These are phyloP conservation scores for Tenualosa ilisha DNA, from an alignment of 2,797 vertebrate genomes.

Conservation along the genomic window DNA sequence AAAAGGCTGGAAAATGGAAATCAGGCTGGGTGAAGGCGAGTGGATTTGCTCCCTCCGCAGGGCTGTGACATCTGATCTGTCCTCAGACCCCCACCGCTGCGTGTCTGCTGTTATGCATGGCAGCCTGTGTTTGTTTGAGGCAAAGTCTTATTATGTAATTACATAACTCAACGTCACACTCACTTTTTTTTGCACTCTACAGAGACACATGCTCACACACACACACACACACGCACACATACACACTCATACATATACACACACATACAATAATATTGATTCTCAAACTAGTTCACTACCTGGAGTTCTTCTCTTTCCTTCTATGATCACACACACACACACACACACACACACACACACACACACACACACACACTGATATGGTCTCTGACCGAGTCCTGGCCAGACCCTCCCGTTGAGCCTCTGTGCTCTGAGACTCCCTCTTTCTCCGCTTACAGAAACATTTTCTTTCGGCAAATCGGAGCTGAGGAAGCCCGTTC, in stretches of 20 bases:
- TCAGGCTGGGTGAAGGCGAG: neutral
- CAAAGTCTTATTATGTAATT: neutral
- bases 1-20: neutral
- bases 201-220: neutral
- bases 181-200: neutral
- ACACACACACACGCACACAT: neutral
- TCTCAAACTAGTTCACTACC: neutral
- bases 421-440: neutral
- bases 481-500: conserved; percentile 52
- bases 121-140: neutral
- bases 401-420: neutral
- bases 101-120: neutral
- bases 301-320: neutral
- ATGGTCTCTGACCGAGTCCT: neutral
- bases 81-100: neutral
- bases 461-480: conserved; percentile 54
- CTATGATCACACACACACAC: neutral
- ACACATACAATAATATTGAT: neutral
- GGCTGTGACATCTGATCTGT: neutral
- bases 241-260: neutral
- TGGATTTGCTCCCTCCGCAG: neutral
- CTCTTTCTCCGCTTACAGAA: conserved; percentile 51
- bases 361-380: neutral
- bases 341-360: neutral
- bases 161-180: neutral